These are phyloP conservation scores for Chelon auratus DNA, from an alignment of 2,797 vertebrate genomes.

Conservation along the genomic window DNA sequence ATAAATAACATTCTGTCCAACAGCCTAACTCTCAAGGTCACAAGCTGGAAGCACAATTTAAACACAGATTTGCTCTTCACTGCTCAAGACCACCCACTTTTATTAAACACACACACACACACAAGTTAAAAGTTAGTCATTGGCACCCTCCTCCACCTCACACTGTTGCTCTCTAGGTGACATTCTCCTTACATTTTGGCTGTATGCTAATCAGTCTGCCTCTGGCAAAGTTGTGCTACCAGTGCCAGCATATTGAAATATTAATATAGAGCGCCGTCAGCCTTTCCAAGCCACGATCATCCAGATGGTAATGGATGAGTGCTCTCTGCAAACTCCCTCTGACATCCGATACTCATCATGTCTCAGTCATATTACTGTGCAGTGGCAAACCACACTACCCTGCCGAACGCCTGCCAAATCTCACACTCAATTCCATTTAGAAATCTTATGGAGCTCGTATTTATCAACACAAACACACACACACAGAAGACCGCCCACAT, in stretches of 20 bases:
- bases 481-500: conserved; percentile 36
- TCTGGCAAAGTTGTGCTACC: conserved; percentile 36
- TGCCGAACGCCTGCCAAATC: conserved; percentile 60
- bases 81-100: conserved; percentile 84
- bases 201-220: conserved; percentile 43
- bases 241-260: conserved; percentile 51
- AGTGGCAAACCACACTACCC: conserved; percentile 65
- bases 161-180: conserved; percentile 64
- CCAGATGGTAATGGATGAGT: conserved; percentile 53
- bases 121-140: conserved; percentile 61
- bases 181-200: conserved; percentile 60
- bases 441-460: conserved; percentile 38
- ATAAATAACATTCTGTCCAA: conserved; percentile 82
- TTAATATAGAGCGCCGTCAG: conserved; percentile 33
- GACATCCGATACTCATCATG: conserved; percentile 73
- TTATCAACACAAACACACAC: conserved; percentile 51
- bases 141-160: conserved; percentile 54
- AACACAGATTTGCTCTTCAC: conserved; percentile 80
- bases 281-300: conserved; percentile 60
- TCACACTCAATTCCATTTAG: conserved; percentile 66
- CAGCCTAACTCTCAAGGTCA: conserved; percentile 79
- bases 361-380: conserved; percentile 61
- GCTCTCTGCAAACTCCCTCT: conserved; percentile 53
- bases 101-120: conserved; percentile 71
- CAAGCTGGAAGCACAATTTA: conserved; percentile 79